Evolutionary conservation across 2,113 vertebrate genomes (phyloP).

Genomic region (Chascanopsetta lugubris): DNA sequence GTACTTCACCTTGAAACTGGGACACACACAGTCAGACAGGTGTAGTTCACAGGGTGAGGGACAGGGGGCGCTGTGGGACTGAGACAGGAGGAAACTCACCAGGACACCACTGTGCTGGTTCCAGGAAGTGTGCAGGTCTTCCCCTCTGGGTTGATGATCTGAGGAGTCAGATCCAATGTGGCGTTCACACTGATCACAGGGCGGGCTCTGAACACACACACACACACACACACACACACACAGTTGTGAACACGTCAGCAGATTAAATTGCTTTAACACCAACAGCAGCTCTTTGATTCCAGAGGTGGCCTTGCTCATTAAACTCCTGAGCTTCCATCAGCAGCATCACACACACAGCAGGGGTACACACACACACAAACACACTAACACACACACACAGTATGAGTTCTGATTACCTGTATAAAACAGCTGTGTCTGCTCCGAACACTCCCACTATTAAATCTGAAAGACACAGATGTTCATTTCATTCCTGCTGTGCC

Average conservation of each 20-base stretch:
- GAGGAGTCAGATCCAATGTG: conserved; percentile 90
- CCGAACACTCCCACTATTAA: conserved; percentile 96
- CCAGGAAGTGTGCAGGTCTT: conserved; percentile 84
- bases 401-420: conserved; percentile 82
- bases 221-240: conserved; percentile 2
- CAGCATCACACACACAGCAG: conserved; percentile 33
- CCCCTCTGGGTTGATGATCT: conserved; percentile 92
- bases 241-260: background rate
- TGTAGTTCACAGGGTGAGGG: no score
- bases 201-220: conserved; percentile 83
- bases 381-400: background rate
- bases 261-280: background rate
- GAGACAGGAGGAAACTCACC: conserved; percentile 78
- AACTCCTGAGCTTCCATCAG: conserved; percentile 20
- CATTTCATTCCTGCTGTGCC: background rate
- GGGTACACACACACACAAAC: conserved; percentile 28
- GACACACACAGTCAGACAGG: background rate
- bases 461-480: conserved; percentile 77
- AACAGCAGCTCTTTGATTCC: conserved; percentile 47
- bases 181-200: conserved; percentile 93
- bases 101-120: conserved; percentile 83
- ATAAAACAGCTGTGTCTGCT: conserved; percentile 92
- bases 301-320: conserved; percentile 69
- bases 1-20: conserved; percentile 93
- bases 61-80: no score